Conservation (phyloP, 2,113 vertebrate species). For the Pampusana beccarii region DNA sequence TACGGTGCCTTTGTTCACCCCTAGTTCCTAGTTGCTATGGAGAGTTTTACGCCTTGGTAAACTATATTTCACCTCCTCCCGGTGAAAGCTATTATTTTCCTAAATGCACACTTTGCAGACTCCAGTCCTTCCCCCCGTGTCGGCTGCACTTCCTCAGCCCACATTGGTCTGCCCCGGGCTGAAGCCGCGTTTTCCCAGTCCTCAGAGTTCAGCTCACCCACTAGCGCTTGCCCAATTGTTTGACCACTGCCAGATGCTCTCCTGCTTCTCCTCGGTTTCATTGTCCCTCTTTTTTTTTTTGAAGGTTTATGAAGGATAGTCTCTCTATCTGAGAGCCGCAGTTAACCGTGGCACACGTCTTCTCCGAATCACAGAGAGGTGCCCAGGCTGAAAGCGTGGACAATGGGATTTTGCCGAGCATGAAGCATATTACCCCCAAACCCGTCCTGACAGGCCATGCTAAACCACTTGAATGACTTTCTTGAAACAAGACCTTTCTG, state of each 20-base stretch:
- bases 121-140: not conserved
- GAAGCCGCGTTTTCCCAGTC: not conserved
- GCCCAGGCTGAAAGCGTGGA: conserved; percentile 35
- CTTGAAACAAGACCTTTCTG: conserved; percentile 31
- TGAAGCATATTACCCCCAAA: conserved; percentile 50
- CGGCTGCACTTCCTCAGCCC: not conserved
- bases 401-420: conserved; percentile 55
- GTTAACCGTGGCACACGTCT: conserved; percentile 63
- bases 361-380: conserved; percentile 43
- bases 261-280: not conserved
- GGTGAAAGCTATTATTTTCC: conserved; percentile 15
- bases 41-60: conserved; percentile 50
- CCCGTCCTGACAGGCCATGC: conserved; percentile 38
- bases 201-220: not conserved
- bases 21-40: conserved; percentile 54
- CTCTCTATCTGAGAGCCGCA: not conserved
- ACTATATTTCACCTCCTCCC: conserved; percentile 50
- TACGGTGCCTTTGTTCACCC: conserved; percentile 24
- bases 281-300: not conserved
- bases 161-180: not conserved
- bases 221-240: conserved; percentile 32
- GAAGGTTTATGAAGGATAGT: not conserved
- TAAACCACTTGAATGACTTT: conserved; percentile 55
- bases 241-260: conserved; percentile 44
- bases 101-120: not conserved